phyloP scores from a whole-genome alignment of 2,797 vertebrate genomes.

The Poecilia gillii region DNA sequence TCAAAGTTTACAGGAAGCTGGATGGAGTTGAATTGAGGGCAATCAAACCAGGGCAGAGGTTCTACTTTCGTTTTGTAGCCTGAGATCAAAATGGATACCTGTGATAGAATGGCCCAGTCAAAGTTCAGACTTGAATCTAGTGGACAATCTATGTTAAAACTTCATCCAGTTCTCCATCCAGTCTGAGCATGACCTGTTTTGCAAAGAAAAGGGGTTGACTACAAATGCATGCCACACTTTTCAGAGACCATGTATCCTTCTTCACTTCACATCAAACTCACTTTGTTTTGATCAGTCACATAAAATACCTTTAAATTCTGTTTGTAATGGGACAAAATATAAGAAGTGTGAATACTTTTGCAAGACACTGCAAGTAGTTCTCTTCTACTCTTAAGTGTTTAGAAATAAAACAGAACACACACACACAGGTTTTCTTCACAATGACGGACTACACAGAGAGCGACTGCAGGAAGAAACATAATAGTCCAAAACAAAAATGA shows the following conservation, averaged over 20 bases:
- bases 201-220: not conserved
- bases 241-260: not conserved
- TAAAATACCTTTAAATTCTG: not conserved
- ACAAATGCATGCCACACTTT: not conserved
- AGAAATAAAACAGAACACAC: conserved; percentile 4
- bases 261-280: not conserved
- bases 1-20: no score
- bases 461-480: conserved; percentile 16
- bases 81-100: not conserved
- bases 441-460: conserved; percentile 18
- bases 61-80: not conserved
- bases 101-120: not conserved
- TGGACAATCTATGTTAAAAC: not conserved
- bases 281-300: not conserved
- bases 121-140: not conserved
- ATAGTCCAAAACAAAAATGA: conserved; percentile 12
- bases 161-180: not conserved
- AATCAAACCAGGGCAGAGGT: not conserved
- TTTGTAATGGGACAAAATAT: not conserved
- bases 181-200: not conserved
- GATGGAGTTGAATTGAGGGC: not conserved
- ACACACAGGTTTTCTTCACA: conserved; percentile 19
- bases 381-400: conserved; percentile 17
- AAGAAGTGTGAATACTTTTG: not conserved
- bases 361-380: not conserved